Percentiles rank a stretch among this genome's conserved stretches.
Conservation (phyloP, 2,113 vertebrate species). For the Oreochromis tanganicae region DNA sequence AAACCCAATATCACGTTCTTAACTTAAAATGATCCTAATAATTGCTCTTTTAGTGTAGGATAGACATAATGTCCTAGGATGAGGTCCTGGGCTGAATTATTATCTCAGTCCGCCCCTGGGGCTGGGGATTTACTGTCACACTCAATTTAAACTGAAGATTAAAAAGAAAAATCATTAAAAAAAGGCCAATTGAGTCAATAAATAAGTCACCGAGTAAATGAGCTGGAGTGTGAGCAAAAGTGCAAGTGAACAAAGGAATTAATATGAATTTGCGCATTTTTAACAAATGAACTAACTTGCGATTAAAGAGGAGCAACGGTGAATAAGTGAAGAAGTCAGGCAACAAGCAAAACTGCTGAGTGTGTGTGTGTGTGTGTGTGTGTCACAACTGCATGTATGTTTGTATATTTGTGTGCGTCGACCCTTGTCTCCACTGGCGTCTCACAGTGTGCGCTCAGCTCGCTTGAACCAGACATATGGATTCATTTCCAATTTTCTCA, state of each 20-base stretch:
- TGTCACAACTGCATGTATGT: background rate
- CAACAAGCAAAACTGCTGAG: background rate
- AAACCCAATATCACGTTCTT: background rate
- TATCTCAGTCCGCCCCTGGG: background rate
- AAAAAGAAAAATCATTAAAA: background rate
- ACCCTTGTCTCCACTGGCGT: background rate
- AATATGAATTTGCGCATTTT: background rate
- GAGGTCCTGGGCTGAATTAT: background rate
- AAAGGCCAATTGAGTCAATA: background rate
- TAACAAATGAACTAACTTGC: background rate
- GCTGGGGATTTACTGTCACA: background rate
- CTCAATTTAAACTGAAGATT: background rate
- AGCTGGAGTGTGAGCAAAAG: background rate
- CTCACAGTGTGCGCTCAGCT: background rate
- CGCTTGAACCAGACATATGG: constrained; percentile 1
- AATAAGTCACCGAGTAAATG: background rate
- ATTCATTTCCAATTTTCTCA: constrained; percentile 27
- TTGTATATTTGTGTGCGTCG: background rate
- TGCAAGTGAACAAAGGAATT: background rate
- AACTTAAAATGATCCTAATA: background rate
- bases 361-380: background rate
- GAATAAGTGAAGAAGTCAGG: background rate
- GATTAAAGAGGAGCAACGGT: background rate
- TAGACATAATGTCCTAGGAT: background rate
- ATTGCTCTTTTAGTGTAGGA: background rate